Base-by-base conservation (phyloP, 2,888 invertebrate species). In the Priocnemis perturbator region DNA sequence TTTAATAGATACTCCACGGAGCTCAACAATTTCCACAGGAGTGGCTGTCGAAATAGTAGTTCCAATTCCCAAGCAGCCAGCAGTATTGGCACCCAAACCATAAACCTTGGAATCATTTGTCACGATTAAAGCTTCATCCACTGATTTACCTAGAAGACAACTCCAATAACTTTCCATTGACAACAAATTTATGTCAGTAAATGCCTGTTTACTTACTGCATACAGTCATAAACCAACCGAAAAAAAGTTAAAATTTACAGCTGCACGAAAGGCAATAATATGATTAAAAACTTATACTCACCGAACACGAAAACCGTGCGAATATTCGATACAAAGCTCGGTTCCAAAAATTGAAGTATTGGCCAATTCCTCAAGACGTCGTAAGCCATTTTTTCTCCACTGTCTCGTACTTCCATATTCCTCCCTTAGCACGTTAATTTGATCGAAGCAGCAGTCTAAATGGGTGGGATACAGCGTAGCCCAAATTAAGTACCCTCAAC, bases 121-220 rank as follows among this genome's bases (percentile, higher is more conserved):
- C n/a, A 93, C 90, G 62, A 92, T 87, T 50, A 93, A 85, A 5
- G 92, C 92, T 85, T 92, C 92, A 83, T 92, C 92, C 0, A 92
- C 92, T 30, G 91, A 88, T 75, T 90, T 91, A 17, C 90, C 90
- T 53, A 23, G 3, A 53, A 19, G 3, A 26, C 26, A 5, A 26
- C 26, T 5, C 5, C 26, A 26, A 26, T 26, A 5, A 26, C 26
- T 26, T 26, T 3, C 5, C 5, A n/a, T 26, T 26, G 26, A 3
- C 26, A 2, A 5, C 5, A 26, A 26, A 26, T 3, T 26, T 26
- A 26, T 26, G 26, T 26, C 26, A 26, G 5, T 3, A 2, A 26
- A 26, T 5, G 5, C 26, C 5, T 26, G 3, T 5, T 26, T 26
- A 26, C 26, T 26, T 5, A 5, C 26, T 26, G 5, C 26, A 5